phyloP scores from a whole-genome alignment of 2,113 vertebrate species.

The Rhipidura dahli region DNA sequence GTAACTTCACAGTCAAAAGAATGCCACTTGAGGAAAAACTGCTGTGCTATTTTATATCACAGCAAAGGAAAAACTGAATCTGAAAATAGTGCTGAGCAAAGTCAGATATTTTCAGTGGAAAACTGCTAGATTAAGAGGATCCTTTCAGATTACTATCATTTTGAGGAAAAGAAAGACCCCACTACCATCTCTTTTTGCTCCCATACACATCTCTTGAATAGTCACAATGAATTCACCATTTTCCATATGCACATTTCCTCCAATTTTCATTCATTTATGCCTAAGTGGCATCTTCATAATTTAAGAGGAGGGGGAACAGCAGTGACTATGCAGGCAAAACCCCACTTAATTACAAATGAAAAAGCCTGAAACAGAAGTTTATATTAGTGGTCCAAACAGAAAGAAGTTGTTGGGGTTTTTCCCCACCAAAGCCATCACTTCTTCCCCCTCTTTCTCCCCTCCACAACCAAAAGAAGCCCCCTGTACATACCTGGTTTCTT shows the following conservation, averaged over 20 bases:
- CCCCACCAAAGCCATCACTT: accelerated
- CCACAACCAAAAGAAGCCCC: not conserved
- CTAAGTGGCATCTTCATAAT: not conserved
- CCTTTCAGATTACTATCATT: not conserved
- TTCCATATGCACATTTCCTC: not conserved
- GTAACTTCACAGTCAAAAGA: not conserved
- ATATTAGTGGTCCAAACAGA: not conserved
- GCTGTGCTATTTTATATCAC: not conserved
- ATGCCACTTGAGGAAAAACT: not conserved
- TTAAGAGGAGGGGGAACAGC: not conserved
- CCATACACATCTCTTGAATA: not conserved
- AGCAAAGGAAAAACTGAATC: not conserved
- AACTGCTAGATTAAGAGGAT: not conserved
- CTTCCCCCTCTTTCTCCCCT: not conserved
- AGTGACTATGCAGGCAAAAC: not conserved
- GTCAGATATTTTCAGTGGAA: not conserved
- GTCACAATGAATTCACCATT: not conserved
- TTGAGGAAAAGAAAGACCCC: not conserved
- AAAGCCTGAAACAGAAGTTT: not conserved
- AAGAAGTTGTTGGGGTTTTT: not conserved
- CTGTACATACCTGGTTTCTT: conserved; percentile 91
- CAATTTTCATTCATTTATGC: not conserved
- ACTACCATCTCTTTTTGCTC: not conserved
- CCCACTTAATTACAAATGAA: not conserved
- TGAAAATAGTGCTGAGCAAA: not conserved